Evolutionary conservation across 1,140 invertebrate species (phyloP), one percentile per base, ranked within the genome.

Genomic region (Drosophila ficusphila): DNA sequence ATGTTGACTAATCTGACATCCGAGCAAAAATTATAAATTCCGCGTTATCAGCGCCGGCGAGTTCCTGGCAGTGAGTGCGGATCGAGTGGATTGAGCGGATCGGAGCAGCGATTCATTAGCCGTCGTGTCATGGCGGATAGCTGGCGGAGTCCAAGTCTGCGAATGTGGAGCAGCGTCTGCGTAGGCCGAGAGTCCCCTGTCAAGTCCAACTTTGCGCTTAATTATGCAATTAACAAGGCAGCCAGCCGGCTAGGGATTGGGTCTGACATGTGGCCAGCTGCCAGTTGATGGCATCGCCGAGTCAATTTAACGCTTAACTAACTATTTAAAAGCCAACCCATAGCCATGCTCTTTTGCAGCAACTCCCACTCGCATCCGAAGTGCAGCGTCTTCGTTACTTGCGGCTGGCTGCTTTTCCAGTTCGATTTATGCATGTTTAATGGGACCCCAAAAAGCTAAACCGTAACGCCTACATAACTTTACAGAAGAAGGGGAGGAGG

Each of bases 271-370:
- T 69, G 68, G 51, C 56, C 61, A 81, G 62, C 71, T 73, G 51
- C 56, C 61, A 81, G 62, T 76, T 73, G 69, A 73, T 56, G 65
- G 42, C 64, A 52, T 68, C 56, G 62, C 64, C 62, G 65, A 86
- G 82, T 67, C 82, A 86, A 82, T 86, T 86, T 88, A 82, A 78
- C 73, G 82, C 82, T 88, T 74, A 76, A 76, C 72, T 79, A 73
- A 85, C 69, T 77, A 88, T 71, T 86, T 77, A 49, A 77, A 62
- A 67, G 51, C 62, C 51, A 60, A 62, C 70, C 62, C 65, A 72
- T 68, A 62, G 65, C 62, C 65, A 72, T 68, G 77, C 61, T 56
- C 56, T 38, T 36, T 39, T 46, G 19, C 18, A 60, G 36, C 21
- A 46, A 65, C 36, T 52, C 44, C 21, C 69, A 53, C 68, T 33